Percentiles rank a stretch among this genome's conserved stretches.
phyloP scores from a whole-genome alignment of 1,140 invertebrate species.

The Drosophila arawakana region DNA sequence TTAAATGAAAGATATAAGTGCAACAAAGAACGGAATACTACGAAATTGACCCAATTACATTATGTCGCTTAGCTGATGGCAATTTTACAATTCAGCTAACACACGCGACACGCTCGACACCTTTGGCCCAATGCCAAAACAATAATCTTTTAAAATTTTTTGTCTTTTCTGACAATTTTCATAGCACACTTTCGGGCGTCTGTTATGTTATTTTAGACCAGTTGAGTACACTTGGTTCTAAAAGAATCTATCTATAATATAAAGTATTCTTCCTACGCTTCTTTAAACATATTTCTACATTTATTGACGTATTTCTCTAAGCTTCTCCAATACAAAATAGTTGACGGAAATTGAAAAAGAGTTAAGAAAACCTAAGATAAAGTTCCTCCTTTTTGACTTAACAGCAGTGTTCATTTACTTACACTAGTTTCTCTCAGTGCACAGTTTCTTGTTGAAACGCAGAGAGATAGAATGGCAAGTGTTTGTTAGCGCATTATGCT shows the following conservation, averaged over 20 bases:
- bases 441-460: conserved; percentile 3
- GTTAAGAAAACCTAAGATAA: too few relatives aligned
- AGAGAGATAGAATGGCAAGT: conserved; percentile 57
- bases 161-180: conserved; percentile 20
- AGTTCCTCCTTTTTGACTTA: too few relatives aligned
- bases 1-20: conserved; percentile 56
- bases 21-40: conserved; percentile 24
- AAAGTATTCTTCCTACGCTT: too few relatives aligned
- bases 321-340: too few relatives aligned
- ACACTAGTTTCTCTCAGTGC: conserved; percentile 32
- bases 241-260: too few relatives aligned
- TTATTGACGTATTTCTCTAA: too few relatives aligned
- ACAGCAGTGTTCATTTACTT: not conserved
- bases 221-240: too few relatives aligned
- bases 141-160: not conserved
- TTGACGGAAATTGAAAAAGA: too few relatives aligned
- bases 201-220: not conserved
- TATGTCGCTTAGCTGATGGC: conserved; percentile 68
- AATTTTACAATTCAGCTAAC: conserved; percentile 73
- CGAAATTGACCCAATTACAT: conserved; percentile 78
- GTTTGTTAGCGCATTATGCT: conserved; percentile 82
- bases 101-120: conserved; percentile 50
- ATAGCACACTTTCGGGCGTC: conserved; percentile 9
- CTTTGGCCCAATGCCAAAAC: conserved; percentile 64
- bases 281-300: too few relatives aligned